Base-by-base conservation (phyloP, 2,113 vertebrate species). In the Cinclus cinclus region DNA sequence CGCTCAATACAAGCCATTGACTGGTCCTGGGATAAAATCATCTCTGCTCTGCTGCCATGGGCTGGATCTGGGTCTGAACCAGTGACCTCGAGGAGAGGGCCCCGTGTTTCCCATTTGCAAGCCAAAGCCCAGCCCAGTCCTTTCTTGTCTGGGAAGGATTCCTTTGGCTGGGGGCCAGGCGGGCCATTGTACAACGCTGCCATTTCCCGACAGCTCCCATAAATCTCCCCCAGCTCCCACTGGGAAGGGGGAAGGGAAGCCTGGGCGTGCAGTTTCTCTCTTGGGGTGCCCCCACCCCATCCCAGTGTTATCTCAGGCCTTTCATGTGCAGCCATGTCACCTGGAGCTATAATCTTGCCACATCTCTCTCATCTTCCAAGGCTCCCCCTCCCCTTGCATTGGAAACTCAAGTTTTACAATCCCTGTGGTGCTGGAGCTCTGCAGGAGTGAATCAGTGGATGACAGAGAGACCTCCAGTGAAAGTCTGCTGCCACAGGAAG, bases 21-120 rank as follows among this genome's bases (percentile, higher is more conserved):
- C 78, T 30, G 62, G 2, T 47, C n/a, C 83, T 69, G 46, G 50
- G 65, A 12, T 82, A 71, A 44, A 56, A 79, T 24, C 68, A 41
- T 67, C 64, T 35, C 85, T 59, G 49, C 89, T 30, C 69, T 41
- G 62, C 68, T 74, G 7, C 83, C 68, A 0, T 24, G 62, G 68
- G 49, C 69, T 73, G 50, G 37, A 77, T 67, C 67, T 95, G 85
- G 87, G 27, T 83, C 10, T 91, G 93, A 85, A 95, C 59, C 84
- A 76, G 70, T 83, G 93, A 95, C 93, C 96, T 65, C 22, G 65
- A 95, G 84, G 39, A 64, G 62, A 91, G 77, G 37, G 35, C 63
- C 50, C 55, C 9, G 21, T 79, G 63, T 76, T 94, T 80, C 59
- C 82, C 82, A 49, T 88, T 70, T 70, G 78, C 59, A 80, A 90